Conservation (phyloP, 2,113 vertebrate genomes). For the Psilopsiagon aurifrons region DNA sequence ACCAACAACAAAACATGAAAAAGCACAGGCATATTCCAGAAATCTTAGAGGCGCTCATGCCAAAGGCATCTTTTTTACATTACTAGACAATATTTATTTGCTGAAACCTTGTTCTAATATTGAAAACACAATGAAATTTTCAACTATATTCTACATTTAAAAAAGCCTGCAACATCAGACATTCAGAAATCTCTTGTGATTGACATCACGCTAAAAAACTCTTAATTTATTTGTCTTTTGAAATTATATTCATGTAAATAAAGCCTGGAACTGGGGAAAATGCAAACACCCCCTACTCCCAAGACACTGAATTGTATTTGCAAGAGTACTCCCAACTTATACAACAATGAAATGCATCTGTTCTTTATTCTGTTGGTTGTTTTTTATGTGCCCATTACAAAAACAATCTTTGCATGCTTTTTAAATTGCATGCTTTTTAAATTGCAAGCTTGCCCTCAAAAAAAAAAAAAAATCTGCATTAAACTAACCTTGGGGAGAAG, state of each 20-base stretch:
- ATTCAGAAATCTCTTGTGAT: neutral
- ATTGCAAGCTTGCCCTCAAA: neutral
- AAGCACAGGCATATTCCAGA: neutral
- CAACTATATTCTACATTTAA: neutral
- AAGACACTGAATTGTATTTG: neutral
- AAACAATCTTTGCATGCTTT: neutral
- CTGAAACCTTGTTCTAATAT: neutral
- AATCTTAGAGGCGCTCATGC: neutral
- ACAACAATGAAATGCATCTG: neutral
- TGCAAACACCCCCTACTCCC: accelerated
- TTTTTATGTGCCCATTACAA: neutral
- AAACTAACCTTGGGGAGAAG: neutral
- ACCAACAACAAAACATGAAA: neutral
- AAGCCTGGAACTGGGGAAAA: neutral
- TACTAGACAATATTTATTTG: neutral
- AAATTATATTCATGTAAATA: neutral
- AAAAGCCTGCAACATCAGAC: neutral
- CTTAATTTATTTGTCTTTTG: neutral
- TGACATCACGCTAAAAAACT: neutral
- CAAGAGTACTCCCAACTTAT: neutral
- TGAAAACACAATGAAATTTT: neutral
- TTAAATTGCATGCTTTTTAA: neutral
- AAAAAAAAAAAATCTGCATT: neutral
- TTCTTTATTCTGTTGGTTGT: neutral
- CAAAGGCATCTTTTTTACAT: neutral